Evolutionary conservation across 2,888 invertebrate species (phyloP).

Genomic region (Hyalella azteca): DNA sequence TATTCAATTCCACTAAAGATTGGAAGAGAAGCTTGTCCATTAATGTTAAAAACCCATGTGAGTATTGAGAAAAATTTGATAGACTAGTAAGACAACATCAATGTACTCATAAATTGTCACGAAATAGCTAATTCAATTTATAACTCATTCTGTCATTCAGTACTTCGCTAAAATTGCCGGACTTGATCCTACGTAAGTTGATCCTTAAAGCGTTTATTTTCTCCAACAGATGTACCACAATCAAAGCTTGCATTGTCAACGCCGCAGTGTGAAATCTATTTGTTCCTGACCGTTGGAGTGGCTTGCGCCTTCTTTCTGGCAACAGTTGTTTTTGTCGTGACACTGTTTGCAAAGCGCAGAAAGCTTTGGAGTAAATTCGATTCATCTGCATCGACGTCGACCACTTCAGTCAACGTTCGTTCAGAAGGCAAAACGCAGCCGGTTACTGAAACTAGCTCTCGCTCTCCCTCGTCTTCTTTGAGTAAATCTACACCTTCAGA

Average conservation of each 20-base stretch:
- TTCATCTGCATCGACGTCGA: conserved; percentile 28
- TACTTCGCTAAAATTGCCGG: too few species aligned
- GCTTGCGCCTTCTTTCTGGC: conserved; percentile 50
- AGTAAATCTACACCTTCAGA: background rate
- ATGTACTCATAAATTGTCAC: too few species aligned
- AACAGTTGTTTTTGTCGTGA: conserved; percentile 49
- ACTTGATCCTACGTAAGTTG: background rate
- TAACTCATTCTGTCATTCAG: too few species aligned
- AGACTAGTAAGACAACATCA: too few species aligned
- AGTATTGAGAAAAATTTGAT: too few species aligned
- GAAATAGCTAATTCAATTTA: too few species aligned
- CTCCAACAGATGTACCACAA: conserved; percentile 41
- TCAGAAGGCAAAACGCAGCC: background rate
- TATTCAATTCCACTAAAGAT: conserved; percentile 46
- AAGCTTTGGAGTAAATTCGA: background rate
- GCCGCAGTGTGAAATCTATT: conserved; percentile 52
- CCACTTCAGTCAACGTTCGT: background rate
- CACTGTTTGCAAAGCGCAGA: conserved; percentile 42
- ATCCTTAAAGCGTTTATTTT: background rate
- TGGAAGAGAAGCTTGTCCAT: conserved; percentile 54
- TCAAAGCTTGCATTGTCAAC: conserved; percentile 41
- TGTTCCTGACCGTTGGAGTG: conserved; percentile 55
- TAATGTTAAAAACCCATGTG: conserved; percentile 55
- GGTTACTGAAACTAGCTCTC: background rate
- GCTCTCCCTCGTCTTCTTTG: background rate